A percentile compares a stretch with the other conserved stretches of the same genome.
Evolutionary conservation across 2,113 vertebrate species (phyloP).

Genomic region (Sapayoa aenigma): DNA sequence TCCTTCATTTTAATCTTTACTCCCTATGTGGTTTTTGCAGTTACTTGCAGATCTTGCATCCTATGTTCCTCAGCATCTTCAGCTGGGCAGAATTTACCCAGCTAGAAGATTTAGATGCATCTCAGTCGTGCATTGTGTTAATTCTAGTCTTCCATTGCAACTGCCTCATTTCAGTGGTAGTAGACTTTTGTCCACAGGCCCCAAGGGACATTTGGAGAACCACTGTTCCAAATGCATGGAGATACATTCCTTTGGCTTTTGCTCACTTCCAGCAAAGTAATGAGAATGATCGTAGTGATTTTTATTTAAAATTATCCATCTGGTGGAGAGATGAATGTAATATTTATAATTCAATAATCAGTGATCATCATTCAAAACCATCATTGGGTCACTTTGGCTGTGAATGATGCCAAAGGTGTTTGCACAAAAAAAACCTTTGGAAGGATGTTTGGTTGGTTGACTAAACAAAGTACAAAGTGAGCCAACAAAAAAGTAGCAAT

Average conservation of each 20-base stretch:
- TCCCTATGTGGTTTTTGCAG: background rate
- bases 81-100: background rate
- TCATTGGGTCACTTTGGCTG: background rate
- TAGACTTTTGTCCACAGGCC: background rate
- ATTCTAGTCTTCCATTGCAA: background rate
- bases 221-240: background rate
- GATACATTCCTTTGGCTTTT: background rate
- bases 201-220: background rate
- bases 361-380: background rate
- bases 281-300: conserved; percentile 5
- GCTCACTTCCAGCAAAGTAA: background rate
- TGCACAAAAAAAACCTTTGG: background rate
- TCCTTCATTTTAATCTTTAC: background rate
- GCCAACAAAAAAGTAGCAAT: background rate
- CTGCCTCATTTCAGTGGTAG: background rate
- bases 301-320: conserved; percentile 1
- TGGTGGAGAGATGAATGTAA: conserved; percentile 12
- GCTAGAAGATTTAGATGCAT: background rate
- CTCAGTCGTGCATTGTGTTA: background rate
- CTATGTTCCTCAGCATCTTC: background rate
- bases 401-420: background rate
- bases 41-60: background rate
- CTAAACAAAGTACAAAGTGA: background rate
- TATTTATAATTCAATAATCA: background rate
- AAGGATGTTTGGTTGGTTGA: background rate